phyloP scores from a whole-genome alignment of 1,140 invertebrate genomes.

The Diploscapter pachys region DNA sequence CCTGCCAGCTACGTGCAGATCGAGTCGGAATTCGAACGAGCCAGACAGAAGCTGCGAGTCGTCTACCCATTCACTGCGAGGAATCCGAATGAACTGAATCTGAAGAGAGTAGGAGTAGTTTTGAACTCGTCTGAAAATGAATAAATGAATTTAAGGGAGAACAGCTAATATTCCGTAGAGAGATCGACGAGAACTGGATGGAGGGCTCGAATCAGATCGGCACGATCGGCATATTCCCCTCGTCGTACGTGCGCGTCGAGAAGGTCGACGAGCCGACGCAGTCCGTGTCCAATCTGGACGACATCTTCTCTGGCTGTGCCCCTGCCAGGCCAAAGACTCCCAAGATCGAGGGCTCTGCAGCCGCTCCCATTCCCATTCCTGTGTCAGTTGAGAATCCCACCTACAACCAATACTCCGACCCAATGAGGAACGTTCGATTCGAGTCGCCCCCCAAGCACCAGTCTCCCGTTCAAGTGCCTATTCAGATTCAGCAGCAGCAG shows the following conservation, averaged over 20 bases:
- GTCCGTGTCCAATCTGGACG: not conserved
- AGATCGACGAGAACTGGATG: constrained; percentile 38
- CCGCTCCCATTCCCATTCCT: not conserved
- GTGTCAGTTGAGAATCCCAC: too few species aligned
- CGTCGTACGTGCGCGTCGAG: constrained; percentile 34
- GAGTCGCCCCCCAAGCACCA: too few species aligned
- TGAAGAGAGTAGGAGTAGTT: constrained; percentile 25
- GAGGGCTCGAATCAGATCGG: constrained; percentile 39
- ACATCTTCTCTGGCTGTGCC: not conserved
- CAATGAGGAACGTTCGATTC: too few species aligned
- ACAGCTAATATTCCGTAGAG: constrained; percentile 14
- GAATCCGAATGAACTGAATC: constrained; percentile 38
- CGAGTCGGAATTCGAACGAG: constrained; percentile 7
- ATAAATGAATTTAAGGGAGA: constrained; percentile 27
- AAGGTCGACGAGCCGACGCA: not conserved
- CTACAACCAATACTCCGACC: too few species aligned
- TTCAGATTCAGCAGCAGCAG: too few species aligned
- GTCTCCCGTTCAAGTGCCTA: too few species aligned
- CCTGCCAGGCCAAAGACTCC: constrained; percentile 39
- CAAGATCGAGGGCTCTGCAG: constrained; percentile 17
- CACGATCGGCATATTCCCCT: constrained; percentile 39
- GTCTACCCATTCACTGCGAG: constrained; percentile 38
- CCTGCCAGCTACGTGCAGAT: constrained; percentile 67
- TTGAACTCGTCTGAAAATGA: not conserved
- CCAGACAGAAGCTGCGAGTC: constrained; percentile 23